Conservation (phyloP, 2,113 vertebrate genomes). For the Rhinolophus ferrumequinum region DNA sequence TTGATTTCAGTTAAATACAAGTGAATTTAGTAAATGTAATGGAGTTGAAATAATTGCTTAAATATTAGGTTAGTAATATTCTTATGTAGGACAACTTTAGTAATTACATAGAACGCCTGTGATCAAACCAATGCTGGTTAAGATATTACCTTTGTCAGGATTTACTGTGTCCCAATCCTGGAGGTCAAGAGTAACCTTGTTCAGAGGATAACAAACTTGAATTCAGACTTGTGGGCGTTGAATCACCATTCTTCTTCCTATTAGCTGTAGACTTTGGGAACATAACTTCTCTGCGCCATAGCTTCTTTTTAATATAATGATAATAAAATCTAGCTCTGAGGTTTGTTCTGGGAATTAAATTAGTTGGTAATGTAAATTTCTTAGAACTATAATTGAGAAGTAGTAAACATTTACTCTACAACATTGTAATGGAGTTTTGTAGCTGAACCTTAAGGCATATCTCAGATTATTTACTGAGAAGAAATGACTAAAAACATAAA, state of each 20-base stretch:
- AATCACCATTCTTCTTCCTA: neutral
- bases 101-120: neutral
- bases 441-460: neutral
- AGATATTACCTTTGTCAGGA: neutral
- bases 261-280: neutral
- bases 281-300: neutral
- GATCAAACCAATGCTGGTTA: neutral
- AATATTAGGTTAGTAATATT: neutral
- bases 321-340: neutral
- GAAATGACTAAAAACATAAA: neutral
- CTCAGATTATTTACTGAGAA: neutral
- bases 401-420: neutral
- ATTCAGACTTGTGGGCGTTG: neutral
- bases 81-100: neutral
- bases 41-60: neutral
- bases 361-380: neutral
- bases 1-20: neutral
- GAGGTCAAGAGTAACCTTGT: neutral
- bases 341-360: neutral
- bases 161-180: neutral
- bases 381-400: neutral
- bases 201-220: rapidly evolving
- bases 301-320: neutral
- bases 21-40: neutral
- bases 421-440: neutral